Percentiles rank a stretch among this genome's conserved stretches.
phyloP scores from a whole-genome alignment of 2,888 invertebrate genomes.

The Chironomus riparius region DNA sequence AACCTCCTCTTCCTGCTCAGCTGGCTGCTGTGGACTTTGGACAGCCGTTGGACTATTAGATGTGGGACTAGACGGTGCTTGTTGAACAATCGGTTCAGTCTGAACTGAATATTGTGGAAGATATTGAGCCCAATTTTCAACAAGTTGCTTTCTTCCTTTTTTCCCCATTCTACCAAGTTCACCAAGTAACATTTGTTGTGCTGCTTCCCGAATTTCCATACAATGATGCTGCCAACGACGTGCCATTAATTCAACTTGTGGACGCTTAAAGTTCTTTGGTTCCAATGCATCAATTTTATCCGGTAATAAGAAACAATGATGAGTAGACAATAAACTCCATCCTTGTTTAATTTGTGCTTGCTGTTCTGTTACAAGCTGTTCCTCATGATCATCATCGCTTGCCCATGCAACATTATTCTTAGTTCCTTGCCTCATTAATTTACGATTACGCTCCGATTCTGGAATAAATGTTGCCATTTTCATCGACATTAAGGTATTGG shows the following conservation, averaged over 20 bases:
- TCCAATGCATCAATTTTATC: constrained; percentile 75
- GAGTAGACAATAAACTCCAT: constrained; percentile 91
- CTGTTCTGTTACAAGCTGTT: constrained; percentile 74
- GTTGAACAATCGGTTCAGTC: constrained; percentile 59
- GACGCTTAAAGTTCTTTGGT: constrained; percentile 78
- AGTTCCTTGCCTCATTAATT: constrained; percentile 58
- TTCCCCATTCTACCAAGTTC: constrained; percentile 65
- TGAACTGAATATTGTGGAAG: constrained; percentile 73
- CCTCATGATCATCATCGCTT: constrained; percentile 73
- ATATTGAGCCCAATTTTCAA: constrained; percentile 94
- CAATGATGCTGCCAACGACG: constrained; percentile 98
- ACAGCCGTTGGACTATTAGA: not conserved
- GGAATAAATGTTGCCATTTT: constrained; percentile 89
- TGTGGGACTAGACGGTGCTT: not conserved
- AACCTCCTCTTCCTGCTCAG: constrained; percentile 57
- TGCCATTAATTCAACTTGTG: constrained; percentile 95
- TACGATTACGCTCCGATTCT: constrained; percentile 72
- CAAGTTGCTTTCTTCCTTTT: constrained; percentile 83
- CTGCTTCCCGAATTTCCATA: constrained; percentile 92
- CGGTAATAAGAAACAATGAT: constrained; percentile 92
- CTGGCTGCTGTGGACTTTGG: not conserved
- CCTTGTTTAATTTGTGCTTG: constrained; percentile 93
- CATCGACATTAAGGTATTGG: constrained; percentile 98
- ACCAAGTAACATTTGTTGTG: constrained; percentile 88
- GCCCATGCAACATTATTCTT: constrained; percentile 56